A percentile compares a stretch with the other conserved stretches of the same genome.
Evolutionary conservation across 2,797 vertebrate species (phyloP).

Genomic region (Gallinago stenura): DNA sequence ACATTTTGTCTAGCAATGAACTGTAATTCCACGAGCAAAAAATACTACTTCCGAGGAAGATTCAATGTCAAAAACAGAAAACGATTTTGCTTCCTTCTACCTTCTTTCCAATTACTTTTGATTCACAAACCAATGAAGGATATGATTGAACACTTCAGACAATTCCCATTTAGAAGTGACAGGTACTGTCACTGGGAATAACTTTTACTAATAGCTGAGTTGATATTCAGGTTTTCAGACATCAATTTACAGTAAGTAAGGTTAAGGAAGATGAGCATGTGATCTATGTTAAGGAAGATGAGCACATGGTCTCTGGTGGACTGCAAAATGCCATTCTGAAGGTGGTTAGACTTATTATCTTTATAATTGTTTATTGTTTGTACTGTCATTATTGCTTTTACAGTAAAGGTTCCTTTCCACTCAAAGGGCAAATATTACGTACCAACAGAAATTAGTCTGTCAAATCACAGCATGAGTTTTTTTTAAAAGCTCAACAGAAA

Average conservation of each 20-base stretch:
- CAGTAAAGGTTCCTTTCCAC: not conserved
- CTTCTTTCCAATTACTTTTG: slow-evolving; percentile 6
- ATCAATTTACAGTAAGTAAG: not conserved
- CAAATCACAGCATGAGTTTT: not conserved
- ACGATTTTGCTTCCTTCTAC: not conserved
- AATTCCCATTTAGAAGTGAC: not conserved
- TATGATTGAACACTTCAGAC: slow-evolving; percentile 4
- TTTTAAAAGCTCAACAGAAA: slow-evolving; percentile 11
- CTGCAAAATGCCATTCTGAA: not conserved
- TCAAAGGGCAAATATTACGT: not conserved
- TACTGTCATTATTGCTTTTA: not conserved
- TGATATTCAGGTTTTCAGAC: not conserved
- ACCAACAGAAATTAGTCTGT: not conserved
- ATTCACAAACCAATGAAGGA: slow-evolving; percentile 8
- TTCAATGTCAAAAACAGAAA: not conserved
- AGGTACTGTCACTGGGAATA: not conserved
- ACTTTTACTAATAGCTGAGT: not conserved
- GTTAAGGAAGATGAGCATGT: not conserved
- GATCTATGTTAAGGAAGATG: not conserved
- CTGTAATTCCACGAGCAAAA: not conserved
- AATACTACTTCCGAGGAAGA: not conserved
- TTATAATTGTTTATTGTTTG: not conserved
- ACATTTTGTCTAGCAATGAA: not conserved
- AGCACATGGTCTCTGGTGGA: not conserved
- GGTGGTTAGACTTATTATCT: not conserved